Evolutionary conservation across 2,888 invertebrate species (phyloP).

Genomic region (Cenopis cana): DNA sequence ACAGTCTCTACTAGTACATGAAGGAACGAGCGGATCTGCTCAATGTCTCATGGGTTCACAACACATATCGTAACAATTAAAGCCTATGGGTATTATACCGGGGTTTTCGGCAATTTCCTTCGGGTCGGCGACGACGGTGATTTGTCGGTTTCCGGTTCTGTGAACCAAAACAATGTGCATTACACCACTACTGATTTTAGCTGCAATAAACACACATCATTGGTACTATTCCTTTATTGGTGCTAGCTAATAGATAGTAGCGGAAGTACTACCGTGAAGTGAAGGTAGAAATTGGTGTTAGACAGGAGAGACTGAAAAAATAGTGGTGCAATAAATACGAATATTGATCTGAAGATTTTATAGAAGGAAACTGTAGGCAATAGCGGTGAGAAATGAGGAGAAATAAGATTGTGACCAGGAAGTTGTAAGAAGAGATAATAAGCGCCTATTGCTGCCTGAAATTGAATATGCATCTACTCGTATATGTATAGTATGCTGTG

Average conservation of each 20-base stretch:
- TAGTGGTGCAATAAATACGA: conserved; percentile 47
- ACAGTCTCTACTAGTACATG: conserved; percentile 81
- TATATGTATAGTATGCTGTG: background rate
- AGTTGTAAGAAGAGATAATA: conserved; percentile 20
- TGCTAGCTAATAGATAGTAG: conserved; percentile 28
- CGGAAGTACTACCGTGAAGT: conserved; percentile 53
- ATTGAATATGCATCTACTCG: background rate
- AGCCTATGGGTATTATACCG: conserved; percentile 93
- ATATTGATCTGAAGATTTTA: conserved; percentile 4
- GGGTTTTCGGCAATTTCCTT: conserved; percentile 98
- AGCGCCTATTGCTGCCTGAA: conserved; percentile 30
- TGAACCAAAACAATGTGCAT: conserved; percentile 74
- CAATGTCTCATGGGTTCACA: conserved; percentile 83
- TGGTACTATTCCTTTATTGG: conserved; percentile 19
- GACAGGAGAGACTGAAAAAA: conserved; percentile 55
- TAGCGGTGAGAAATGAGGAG: conserved; percentile 8
- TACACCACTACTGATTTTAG: conserved; percentile 54
- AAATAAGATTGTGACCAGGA: conserved; percentile 12
- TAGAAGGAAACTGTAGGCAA: conserved; percentile 16
- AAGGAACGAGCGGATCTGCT: conserved; percentile 68
- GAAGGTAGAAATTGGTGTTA: conserved; percentile 51
- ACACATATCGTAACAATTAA: conserved; percentile 85
- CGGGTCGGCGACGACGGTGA: conserved; percentile 95
- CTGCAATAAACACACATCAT: conserved; percentile 25
- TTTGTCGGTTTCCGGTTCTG: conserved; percentile 95